Evolutionary conservation across 37 sponge, comb jelly and placozoan genomes (phyloP).

Genomic region (Corticium candelabrum): DNA sequence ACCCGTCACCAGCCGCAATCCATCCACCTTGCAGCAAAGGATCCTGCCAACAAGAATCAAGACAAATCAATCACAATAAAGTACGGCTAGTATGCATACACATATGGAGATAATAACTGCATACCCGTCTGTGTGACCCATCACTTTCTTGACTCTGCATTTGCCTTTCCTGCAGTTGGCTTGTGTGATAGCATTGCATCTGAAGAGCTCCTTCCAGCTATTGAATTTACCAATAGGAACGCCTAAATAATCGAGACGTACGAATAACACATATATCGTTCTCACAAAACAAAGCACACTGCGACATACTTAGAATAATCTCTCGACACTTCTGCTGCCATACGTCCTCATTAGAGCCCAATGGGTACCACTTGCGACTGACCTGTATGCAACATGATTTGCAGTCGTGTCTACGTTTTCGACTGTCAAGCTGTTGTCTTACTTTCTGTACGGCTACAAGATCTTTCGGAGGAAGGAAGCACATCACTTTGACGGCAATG

Average conservation of each 20-base stretch:
- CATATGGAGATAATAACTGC: too few relatives aligned
- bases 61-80: not conserved
- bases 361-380: not conserved
- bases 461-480: not conserved
- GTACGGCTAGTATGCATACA: too few relatives aligned
- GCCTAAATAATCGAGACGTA: not conserved
- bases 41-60: not conserved
- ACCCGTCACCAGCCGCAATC: not conserved
- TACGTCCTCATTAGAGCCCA: not conserved
- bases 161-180: not conserved
- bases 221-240: not conserved
- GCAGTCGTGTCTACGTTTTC: too few relatives aligned
- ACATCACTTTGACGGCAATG: not conserved
- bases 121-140: not conserved
- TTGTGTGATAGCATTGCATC: not conserved
- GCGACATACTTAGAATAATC: not conserved
- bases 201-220: not conserved
- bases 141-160: not conserved
- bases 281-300: too few relatives aligned
- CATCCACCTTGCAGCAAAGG: not conserved
- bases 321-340: not conserved
- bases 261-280: not conserved
- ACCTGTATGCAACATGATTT: too few relatives aligned
- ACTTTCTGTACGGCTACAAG: not conserved
- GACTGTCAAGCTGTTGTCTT: not conserved